Evolutionary conservation across 2,113 vertebrate species (phyloP), one percentile per base, ranked within the genome.

Genomic region (Hippopotamus amphibius): DNA sequence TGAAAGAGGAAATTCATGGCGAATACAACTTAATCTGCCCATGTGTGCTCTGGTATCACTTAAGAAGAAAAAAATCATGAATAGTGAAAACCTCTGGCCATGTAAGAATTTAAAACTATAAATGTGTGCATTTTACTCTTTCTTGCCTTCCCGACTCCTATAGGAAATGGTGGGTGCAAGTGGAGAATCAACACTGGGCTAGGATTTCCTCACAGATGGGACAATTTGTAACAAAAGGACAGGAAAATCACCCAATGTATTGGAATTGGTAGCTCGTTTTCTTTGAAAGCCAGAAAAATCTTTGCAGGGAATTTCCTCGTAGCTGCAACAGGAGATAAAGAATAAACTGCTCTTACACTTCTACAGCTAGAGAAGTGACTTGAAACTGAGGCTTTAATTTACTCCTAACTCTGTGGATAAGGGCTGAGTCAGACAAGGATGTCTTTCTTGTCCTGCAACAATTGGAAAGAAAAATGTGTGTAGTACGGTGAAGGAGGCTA

Each of bases 301-400:
- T 74, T 77, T 80, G 48, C 46, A 77, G 83, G 69, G 43, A 82
- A 46, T 95, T 89, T 83, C 92, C 80, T 76, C 17, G 15, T 72
- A 92, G 57, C 37, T 71, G 43, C 74, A 92, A 57, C 33, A 79
- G 2, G 11, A 87, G 69, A 55, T 63, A 79, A 81, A 86, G 53
- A 80, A 87, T 43, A 95, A 90, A 79, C 87, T 86, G 83, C 71
- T 84, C 72, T 81, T 69, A 22, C 11, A n/a, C 53, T 69, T 89
- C 26, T 22, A 33, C 15, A 87, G 50, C 37, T 53, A 68, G 26
- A n/a, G 77, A 82, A 85, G 71, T 89, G 66, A 89, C 81, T 81
- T 90, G 65, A 95, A 88, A 95, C 76, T 33, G 80, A 92, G 90
- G 71, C 6, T 76, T 88, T 95, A 88, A 83, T 90, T 94, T 84